Evolutionary conservation across 2,797 vertebrate species (phyloP), one percentile per base, ranked within the genome.

Genomic region (Hydrolagus colliei): DNA sequence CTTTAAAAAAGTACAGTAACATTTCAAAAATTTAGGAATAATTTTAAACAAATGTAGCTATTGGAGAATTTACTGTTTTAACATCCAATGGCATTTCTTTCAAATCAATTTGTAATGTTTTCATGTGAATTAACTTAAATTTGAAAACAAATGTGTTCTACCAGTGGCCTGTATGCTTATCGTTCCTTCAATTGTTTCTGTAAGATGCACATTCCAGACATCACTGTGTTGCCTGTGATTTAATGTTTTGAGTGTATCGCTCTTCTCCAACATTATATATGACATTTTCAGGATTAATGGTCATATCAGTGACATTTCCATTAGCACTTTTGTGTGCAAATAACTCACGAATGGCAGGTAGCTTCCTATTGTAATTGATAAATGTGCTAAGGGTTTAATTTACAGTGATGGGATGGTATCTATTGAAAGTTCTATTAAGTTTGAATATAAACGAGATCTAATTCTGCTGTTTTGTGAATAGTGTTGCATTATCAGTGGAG

Each of bases 281-380:
- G 89, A 89, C 89, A 82, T 88, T 90, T 88, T 87, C 79, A 87
- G 87, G 90, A 91, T 91, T 91, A 91, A 91, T 92, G 89, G 89
- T 88, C 88, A 87, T 13, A 0, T 88, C 88, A 89, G 88, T 88
- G 89, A 91, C 90, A 89, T 90, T 92, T 92, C 89, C 91, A 88
- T 92, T 91, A 90, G 89, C 88, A 89, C 88, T 90, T 88, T 88
- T 88, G 89, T 88, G 90, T 89, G 87, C 63, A 8, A 88, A 91
- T 93, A 92, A 93, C 90, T 93, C 92, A 91, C 87, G 86, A 86
- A 87, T 91, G 91, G 91, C 91, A 91, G 89, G 87, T 91, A 91
- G 87, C 89, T 93, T 94, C 91, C 90, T 93, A 91, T 89, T 92
- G 90, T 92, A 91, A 87, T 89, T 89, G 91, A 88, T 92, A 88